Base-by-base conservation (phyloP, 2,888 invertebrate species). In the Gari tellinella region DNA sequence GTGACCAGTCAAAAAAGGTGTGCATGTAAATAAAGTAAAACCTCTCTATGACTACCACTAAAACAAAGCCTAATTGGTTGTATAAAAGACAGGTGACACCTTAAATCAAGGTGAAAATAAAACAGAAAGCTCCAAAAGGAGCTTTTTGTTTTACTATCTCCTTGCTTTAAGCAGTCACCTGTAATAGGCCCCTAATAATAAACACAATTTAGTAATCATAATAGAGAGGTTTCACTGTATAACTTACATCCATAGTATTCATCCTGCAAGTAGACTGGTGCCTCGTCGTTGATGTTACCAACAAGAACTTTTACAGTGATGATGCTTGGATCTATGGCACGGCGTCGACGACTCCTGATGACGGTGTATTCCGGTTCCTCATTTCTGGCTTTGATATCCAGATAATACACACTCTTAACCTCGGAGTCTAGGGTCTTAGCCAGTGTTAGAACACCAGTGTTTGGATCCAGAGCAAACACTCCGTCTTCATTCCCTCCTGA, bases 401-500 rank as follows among this genome's bases (percentile, higher is more conserved):
- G 93, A 2, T 94, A 93, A 89, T 96, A 97, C 14, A 94, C 94
- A 46, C 95, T 94, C 63, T 94, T 94, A 55, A 94, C 93, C 90
- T 97, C 97, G 37, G 96, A 93, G 88, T 98, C 97, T 81, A 98
- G 95, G 2, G 95, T 94, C 78, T 94, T 94, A 84, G 96, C 96
- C 60, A 98, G 94, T 80, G 95, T 94, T 1, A 66, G 31, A 19
- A 21, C 19, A 0, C 98, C 98, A 38, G 95, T 95, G 0, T 94
- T 94, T 87, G 95, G 95, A 89, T 97, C 96, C 14, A 98, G 93
- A 57, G 94, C 94, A 90, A 98, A 97, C 0, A 94, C 94, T 0
- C 94, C 94, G 69, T 95, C 95, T 69, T 95, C 95, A 90, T 97
- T 96, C 3, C 91, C 91, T 78, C 88, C 90, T 97, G 72, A 40